Conservation (phyloP, 2,113 vertebrate genomes). For the Corythornis cristatus region DNA sequence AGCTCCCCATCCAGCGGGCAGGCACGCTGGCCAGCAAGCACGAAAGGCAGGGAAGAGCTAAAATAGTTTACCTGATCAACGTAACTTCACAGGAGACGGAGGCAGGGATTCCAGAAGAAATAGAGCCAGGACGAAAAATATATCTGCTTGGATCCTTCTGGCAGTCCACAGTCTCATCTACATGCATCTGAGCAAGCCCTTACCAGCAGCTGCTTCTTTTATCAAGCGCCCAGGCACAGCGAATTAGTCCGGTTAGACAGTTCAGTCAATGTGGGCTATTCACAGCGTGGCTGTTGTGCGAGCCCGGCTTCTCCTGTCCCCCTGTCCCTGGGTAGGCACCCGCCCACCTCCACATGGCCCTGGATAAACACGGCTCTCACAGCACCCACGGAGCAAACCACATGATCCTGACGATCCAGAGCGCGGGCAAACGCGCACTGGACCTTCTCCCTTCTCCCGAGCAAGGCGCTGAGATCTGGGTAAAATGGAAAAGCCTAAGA, state of each 20-base stretch:
- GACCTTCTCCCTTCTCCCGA: neutral
- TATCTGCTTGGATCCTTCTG: conserved; percentile 50
- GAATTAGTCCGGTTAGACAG: conserved; percentile 82
- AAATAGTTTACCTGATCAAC: conserved; percentile 66
- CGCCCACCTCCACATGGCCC: conserved; percentile 80
- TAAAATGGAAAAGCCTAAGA: neutral
- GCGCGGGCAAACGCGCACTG: neutral
- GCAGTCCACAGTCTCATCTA: conserved; percentile 75
- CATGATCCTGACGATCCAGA: conserved; percentile 71
- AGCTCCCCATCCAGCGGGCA: neutral
- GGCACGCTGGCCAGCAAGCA: conserved; percentile 25
- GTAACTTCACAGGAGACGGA: conserved; percentile 52
- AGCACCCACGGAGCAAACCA: conserved; percentile 70
- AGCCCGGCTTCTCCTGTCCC: conserved; percentile 75
- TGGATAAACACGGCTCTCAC: conserved; percentile 74
- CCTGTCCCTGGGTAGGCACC: conserved; percentile 78
- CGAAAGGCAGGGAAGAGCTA: neutral
- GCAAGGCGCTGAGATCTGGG: neutral
- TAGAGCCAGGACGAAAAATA: neutral
- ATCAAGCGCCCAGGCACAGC: conserved; percentile 84
- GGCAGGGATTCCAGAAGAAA: conserved; percentile 51
- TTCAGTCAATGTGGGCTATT: conserved; percentile 85
- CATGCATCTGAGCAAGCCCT: conserved; percentile 78
- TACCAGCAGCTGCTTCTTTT: conserved; percentile 87
- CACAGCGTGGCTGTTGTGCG: conserved; percentile 78